These are phyloP conservation scores for Cheiracanthium punctorium DNA, from an alignment of 2,888 invertebrate species.

Conservation along the genomic window DNA sequence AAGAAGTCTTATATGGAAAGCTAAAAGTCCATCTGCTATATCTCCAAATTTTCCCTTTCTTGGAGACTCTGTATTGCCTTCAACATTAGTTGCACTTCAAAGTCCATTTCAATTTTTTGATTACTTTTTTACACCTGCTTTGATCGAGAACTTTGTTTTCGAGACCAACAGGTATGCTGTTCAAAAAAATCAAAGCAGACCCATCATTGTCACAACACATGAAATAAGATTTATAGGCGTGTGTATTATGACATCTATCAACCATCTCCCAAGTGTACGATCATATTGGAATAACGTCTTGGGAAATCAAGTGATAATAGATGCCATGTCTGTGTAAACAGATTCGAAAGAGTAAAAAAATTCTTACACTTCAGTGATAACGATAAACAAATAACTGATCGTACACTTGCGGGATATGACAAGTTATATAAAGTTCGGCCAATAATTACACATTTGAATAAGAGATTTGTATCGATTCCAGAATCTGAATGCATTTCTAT, in stretches of 20 bases:
- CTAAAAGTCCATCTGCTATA: background rate
- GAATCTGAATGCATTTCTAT: conserved; percentile 4
- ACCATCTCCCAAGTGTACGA: conserved; percentile 11
- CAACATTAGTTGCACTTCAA: background rate
- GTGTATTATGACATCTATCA: conserved; percentile 13
- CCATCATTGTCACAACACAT: conserved; percentile 8
- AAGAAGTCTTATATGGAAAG: background rate
- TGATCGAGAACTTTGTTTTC: conserved; percentile 1
- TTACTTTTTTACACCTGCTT: background rate
- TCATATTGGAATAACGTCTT: conserved; percentile 28
- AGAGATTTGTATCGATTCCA: conserved; percentile 18
- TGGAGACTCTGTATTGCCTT: background rate
- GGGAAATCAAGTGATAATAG: conserved; percentile 18
- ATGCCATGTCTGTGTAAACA: conserved; percentile 16
- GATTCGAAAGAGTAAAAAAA: conserved; percentile 16
- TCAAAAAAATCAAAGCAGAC: background rate
- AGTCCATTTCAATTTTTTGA: conserved; percentile 3
- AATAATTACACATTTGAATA: conserved; percentile 22
- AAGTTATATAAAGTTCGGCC: conserved; percentile 8
- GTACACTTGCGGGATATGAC: background rate
- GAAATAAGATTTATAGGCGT: background rate
- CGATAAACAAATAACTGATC: conserved; percentile 1
- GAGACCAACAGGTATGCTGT: conserved; percentile 2
- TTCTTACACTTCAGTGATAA: conserved; percentile 7
- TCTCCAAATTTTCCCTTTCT: background rate